These are phyloP conservation scores for Dendroctonus valens DNA, from an alignment of 1,140 invertebrate genomes.

Conservation along the genomic window DNA sequence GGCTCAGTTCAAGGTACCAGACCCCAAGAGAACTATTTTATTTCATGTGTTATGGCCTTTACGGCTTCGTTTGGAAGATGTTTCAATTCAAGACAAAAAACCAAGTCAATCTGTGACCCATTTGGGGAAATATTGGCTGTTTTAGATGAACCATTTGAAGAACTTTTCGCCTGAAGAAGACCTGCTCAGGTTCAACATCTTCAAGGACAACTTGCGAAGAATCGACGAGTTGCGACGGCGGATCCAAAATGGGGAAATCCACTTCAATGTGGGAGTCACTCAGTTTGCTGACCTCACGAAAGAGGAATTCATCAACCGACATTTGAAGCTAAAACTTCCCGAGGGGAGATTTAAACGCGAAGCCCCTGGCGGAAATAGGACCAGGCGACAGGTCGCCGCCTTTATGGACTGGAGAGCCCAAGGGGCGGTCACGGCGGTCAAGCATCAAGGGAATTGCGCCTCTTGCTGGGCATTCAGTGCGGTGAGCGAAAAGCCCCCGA, in stretches of 20 bases:
- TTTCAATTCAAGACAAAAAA: no score
- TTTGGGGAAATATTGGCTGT: no score
- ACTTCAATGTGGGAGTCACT: slow-evolving; percentile 31
- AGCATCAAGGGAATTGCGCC: slow-evolving; percentile 89
- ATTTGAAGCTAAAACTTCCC: slow-evolving; percentile 11
- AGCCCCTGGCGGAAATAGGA: neutral
- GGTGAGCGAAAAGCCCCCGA: slow-evolving; percentile 51
- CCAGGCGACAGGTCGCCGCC: neutral
- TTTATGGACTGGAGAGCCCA: slow-evolving; percentile 78
- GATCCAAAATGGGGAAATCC: slow-evolving; percentile 18
- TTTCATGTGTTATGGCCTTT: no score
- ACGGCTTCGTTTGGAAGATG: no score
- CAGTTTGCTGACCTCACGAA: slow-evolving; percentile 31
- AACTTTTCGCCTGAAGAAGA: no score
- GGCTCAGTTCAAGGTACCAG: no score
- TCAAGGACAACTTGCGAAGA: slow-evolving; percentile 23
- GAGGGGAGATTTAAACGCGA: neutral
- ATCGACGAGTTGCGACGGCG: slow-evolving; percentile 26
- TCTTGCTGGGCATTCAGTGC: slow-evolving; percentile 90
- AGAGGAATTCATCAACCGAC: slow-evolving; percentile 27
- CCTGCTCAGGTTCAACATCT: slow-evolving; percentile 55
- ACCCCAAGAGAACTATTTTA: no score
- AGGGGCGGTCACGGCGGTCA: slow-evolving; percentile 83
- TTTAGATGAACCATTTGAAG: no score
- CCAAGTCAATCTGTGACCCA: no score